Base-by-base conservation (phyloP, 2,888 invertebrate species). In the Heliothis peltigera region DNA sequence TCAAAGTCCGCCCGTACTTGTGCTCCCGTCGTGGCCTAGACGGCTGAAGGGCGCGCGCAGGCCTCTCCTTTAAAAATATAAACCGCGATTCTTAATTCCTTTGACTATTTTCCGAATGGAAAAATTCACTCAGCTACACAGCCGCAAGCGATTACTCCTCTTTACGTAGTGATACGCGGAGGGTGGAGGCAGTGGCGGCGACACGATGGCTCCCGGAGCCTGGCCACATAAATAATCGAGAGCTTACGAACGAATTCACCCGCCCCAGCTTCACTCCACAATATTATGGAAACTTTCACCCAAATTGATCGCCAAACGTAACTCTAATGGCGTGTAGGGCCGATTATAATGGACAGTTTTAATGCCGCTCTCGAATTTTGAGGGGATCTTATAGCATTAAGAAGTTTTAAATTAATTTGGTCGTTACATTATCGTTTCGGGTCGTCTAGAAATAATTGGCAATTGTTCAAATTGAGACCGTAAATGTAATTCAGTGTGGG, bases 141-240 rank as follows among this genome's bases (percentile, higher is more conserved):
- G 86, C 91, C 90, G 84, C 89, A 84, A 90, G 89, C 91, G 91
- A 92, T 94, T 92, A 93, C 90, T 92, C 86, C 89, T 90, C 87
- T 87, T 89, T 89, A 88, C 84, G 85, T 77, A 89, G 91, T 90
- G 90, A 91, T 91, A 89, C 85, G 86, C 84, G 65, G 84, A 84
- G 83, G 82, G 84, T 77, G 82, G 82, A 84, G 84, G 84, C 81
- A 78, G 83, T 74, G 80, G 83, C 86, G 83, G 82, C 81, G 82
- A 80, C 82, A 81, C 81, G 82, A 80, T 82, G 84, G 78, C 77
- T 81, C 75, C 77, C 74, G 76, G 76, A 82, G 79, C 82, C 64
- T 84, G 86, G 86, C 87, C 89, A 90, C 89, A 91, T 93, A 92
- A 93, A 94, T 93, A 93, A 93, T 91, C 90, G 89, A 83, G 86